Evolutionary conservation across 2,888 invertebrate genomes (phyloP), one percentile per base, ranked within the genome.

Genomic region (Heteropelma amictum): DNA sequence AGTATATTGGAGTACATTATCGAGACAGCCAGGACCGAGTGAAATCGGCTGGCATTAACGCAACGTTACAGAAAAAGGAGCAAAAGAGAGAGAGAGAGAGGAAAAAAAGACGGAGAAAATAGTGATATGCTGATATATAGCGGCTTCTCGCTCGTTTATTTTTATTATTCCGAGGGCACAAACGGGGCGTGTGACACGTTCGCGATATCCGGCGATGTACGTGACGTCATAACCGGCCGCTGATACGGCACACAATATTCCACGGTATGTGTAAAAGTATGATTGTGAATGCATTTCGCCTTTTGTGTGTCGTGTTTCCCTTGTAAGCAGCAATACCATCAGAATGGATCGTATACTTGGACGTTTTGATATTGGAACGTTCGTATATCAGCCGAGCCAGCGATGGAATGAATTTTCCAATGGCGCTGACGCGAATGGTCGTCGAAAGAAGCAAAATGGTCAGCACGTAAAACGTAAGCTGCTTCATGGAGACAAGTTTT

Each of bases 181-280:
- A 80, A 81, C 79, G 78, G 78, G 64, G 77, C 84, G 80, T 80
- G 83, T 77, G 83, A 83, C 87, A 87, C 87, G 87, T 87, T 82
- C 82, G 77, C 84, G 84, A 84, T 86, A 86, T 87, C 87, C 87
- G 87, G 87, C 81, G 80, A 78, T 76, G 86, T 86, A 87, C 87
- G 87, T 87, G 87, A 87, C 86, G 87, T 87, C 87, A 86, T 82
- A 85, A 82, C 75, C 80, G 80, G 68, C 49, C 68, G 71, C 53
- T 60, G 76, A 77, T 70, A 75, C 74, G 58, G 63, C 54, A 56
- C 64, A 45, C 54, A 33, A 40, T 54, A 54, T 45, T 23, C 45
- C 23, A 38, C 21, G 10, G 64, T 74, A 61, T 63, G 67, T 35
- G 60, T 69, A 51, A 56, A 54, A 63, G 23, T 65, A 51, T 12